These are phyloP conservation scores for Phyllostomus hastatus DNA, from an alignment of 2,113 vertebrate species.

Conservation along the genomic window DNA sequence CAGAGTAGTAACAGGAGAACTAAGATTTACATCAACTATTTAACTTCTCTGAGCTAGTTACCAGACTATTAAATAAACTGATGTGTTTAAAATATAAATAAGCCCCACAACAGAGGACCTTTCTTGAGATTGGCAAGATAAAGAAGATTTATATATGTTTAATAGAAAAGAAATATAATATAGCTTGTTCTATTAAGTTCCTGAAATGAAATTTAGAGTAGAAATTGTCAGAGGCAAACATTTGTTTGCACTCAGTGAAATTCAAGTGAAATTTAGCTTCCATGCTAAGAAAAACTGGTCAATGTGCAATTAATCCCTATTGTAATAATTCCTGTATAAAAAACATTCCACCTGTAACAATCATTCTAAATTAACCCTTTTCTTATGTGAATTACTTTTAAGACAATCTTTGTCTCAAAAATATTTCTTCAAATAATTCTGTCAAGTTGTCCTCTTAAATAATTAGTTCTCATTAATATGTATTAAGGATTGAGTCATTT, in stretches of 20 bases:
- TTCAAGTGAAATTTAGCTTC: constrained; percentile 18
- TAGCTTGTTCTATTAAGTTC: not conserved
- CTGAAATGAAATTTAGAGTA: constrained; percentile 31
- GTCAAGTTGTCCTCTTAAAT: not conserved
- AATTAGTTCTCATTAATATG: not conserved
- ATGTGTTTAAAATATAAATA: not conserved
- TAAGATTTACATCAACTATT: not conserved
- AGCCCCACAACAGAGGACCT: not conserved
- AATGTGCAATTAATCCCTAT: constrained; percentile 7
- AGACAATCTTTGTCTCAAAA: not conserved
- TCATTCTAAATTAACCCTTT: not conserved
- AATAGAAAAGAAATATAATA: constrained; percentile 7
- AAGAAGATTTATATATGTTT: not conserved
- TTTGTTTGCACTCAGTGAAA: constrained; percentile 31
- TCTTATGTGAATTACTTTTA: not conserved
- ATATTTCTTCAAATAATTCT: not conserved
- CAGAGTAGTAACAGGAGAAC: not conserved
- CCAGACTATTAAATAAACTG: not conserved
- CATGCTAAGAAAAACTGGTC: not conserved
- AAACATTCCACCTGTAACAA: not conserved
- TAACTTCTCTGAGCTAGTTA: not conserved
- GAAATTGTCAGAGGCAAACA: constrained; percentile 5
- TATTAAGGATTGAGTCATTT: not conserved
- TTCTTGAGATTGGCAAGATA: not conserved
- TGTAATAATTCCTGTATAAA: not conserved